Evolutionary conservation across 2,797 vertebrate species (phyloP).

Genomic region (Falco concolor): DNA sequence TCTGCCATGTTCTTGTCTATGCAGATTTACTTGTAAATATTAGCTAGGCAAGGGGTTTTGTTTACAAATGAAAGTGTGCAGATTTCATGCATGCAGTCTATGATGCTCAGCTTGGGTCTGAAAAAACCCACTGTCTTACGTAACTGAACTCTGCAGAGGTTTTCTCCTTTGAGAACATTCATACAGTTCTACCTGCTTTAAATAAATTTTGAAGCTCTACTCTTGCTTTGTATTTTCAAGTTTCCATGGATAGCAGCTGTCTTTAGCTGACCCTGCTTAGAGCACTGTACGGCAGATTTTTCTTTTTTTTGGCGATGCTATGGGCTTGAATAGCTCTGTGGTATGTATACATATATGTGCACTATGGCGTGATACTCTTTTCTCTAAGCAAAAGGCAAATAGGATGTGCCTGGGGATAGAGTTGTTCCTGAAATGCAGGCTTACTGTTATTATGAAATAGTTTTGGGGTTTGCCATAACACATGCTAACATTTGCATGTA

Average conservation of each 20-base stretch:
- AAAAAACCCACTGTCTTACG: not conserved
- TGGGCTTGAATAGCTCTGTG: not conserved
- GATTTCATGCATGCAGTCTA: not conserved
- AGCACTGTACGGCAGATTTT: not conserved
- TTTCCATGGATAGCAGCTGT: not conserved
- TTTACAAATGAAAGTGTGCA: not conserved
- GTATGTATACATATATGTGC: fast-evolving
- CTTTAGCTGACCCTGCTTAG: not conserved
- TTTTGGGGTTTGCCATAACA: not conserved
- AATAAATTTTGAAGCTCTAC: not conserved
- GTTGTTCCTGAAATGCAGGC: not conserved
- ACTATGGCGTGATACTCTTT: not conserved
- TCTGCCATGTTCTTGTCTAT: not conserved
- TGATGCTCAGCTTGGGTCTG: not conserved
- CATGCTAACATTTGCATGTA: fast-evolving
- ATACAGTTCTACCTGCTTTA: not conserved
- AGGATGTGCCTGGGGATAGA: not conserved
- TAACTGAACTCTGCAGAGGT: not conserved
- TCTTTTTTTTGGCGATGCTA: not conserved
- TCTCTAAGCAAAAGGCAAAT: not conserved
- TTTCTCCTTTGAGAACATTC: not conserved
- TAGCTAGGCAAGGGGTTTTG: not conserved
- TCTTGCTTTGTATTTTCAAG: not conserved
- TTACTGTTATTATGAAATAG: not conserved
- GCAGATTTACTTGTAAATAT: not conserved